A percentile compares a stretch with the other conserved stretches of the same genome.
Conservation (phyloP, 2,797 vertebrate species). For the Ptychobarbus kaznakovi region DNA sequence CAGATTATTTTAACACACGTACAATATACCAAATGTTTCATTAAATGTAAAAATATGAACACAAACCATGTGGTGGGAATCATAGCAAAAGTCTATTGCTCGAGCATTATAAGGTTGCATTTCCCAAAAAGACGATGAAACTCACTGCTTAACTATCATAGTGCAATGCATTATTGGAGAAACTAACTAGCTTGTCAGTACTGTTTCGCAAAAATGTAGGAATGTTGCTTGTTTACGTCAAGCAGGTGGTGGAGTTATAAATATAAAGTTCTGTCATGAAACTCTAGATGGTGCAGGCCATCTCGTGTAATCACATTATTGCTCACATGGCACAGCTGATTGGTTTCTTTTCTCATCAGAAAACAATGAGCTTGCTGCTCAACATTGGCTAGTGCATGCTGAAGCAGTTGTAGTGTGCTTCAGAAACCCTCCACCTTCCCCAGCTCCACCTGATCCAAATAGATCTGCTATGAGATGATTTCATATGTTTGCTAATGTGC, state of each 20-base stretch:
- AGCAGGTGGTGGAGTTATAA: neutral
- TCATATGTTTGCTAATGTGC: neutral
- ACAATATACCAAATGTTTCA: neutral
- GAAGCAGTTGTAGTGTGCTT: neutral
- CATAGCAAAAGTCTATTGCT: neutral
- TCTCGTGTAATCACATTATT: too few species aligned
- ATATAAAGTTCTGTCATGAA: neutral
- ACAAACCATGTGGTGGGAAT: neutral
- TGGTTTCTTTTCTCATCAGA: too few species aligned
- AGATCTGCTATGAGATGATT: neutral
- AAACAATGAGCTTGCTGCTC: neutral
- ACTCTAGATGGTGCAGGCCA: too few species aligned
- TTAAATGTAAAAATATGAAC: neutral
- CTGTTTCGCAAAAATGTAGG: neutral
- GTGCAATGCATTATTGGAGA: too few species aligned
- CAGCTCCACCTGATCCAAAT: neutral
- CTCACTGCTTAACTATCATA: neutral
- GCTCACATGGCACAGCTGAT: too few species aligned
- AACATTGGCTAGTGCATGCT: neutral
- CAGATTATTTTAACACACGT: neutral
- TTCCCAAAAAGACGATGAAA: neutral
- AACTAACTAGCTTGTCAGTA: too few species aligned
- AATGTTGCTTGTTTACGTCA: neutral
- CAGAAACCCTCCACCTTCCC: neutral
- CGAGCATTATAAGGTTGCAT: too few species aligned